Base-by-base conservation (phyloP, 2,113 vertebrate species). In the Cnemophilus loriae region DNA sequence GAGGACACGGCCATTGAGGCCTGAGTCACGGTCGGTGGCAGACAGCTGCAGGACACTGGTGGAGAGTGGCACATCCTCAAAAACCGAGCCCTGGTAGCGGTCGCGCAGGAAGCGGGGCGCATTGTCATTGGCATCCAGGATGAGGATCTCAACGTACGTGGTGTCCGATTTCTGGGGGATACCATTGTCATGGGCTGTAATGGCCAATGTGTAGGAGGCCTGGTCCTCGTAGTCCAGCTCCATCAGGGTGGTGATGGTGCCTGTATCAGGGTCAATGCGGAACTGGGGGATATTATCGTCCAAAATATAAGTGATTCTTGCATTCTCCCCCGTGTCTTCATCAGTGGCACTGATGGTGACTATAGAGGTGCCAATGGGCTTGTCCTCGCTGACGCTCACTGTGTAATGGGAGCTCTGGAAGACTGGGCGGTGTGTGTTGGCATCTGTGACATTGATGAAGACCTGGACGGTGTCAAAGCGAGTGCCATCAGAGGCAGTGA, bases 121-220 rank as follows among this genome's bases (percentile, higher is more conserved):
- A 0, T 99, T 99, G 96, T 99, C 99, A 3, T 99, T 99, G 78
- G 99, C 99, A 12, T 99, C 99, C 5, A 98, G 86, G 79, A 99
- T 97, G 13, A 99, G 98, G 47, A 99, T 99, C 97, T 99, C 99
- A 15, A 99, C 98, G 0, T 99, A 99, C 0, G 99, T 99, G 56
- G 98, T 99, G 79, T 99, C 99, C 0, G 99, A 99, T 85, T 99
- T 99, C 96, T 99, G 99, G 2, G 99, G 99, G 93, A 99, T 99
- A 52, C 99, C 99, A 0, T 99, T 99, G 97, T 99, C 99, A 9
- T 97, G 98, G 22, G 99, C 99, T 1, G 98, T 99, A 92, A 99
- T 98, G 83, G 98, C 99, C 95, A 99, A 93, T 0, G 99, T 99
- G 96, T 99, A 99, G 61, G 99, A 99, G 3, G 99, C 99, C 95